Conservation (phyloP, 2,888 invertebrate species). For the Chloromyia formosa region DNA sequence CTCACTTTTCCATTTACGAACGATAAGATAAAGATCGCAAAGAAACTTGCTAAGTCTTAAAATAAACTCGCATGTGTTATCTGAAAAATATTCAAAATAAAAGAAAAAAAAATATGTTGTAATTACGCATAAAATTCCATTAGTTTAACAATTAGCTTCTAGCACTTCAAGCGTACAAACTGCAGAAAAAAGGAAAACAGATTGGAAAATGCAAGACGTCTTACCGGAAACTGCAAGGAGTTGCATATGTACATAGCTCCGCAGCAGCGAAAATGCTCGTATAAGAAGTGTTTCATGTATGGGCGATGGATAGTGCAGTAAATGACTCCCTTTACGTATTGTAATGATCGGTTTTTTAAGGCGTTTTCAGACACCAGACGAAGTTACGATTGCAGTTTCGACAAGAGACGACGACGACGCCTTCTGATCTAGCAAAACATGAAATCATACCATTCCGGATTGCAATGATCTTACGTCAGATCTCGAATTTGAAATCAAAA, state of each 20-base stretch:
- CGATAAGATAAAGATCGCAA: conserved; percentile 24
- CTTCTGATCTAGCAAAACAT: conserved; percentile 35
- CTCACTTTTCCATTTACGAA: background rate
- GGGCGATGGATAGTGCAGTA: conserved; percentile 23
- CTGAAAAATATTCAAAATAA: conserved; percentile 6
- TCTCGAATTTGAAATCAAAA: conserved; percentile 14
- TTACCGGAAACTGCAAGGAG: background rate
- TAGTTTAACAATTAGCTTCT: conserved; percentile 30
- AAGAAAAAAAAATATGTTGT: background rate
- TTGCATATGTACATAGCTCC: background rate
- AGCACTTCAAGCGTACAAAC: background rate
- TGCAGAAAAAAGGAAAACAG: conserved; percentile 3
- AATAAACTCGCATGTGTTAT: conserved; percentile 15
- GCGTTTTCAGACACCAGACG: conserved; percentile 25
- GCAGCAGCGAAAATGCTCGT: conserved; percentile 17
- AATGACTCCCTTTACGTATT: conserved; percentile 11
- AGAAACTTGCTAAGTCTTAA: conserved; percentile 12
- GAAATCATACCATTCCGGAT: conserved; percentile 31
- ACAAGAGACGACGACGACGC: conserved; percentile 3
- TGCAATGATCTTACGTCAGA: conserved; percentile 35
- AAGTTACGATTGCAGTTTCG: background rate
- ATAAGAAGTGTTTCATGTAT: conserved; percentile 9
- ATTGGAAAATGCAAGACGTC: background rate
- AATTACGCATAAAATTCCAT: conserved; percentile 43
- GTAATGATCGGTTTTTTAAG: conserved; percentile 28